Conservation (phyloP, 2,888 invertebrate genomes). For the Oxyscelio sp. region DNA sequence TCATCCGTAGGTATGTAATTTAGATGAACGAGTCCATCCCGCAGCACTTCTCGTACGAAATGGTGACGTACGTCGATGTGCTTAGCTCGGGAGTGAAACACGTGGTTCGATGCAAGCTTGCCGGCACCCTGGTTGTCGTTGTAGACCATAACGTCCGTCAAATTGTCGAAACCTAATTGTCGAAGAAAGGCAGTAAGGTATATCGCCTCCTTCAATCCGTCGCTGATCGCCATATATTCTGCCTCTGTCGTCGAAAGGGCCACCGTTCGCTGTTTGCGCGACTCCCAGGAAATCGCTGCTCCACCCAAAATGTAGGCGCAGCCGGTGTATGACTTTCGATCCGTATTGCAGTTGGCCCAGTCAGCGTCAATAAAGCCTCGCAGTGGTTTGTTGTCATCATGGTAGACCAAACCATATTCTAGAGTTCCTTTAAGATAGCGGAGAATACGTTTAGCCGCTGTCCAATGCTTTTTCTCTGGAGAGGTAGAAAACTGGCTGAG, state of each 20-base stretch:
- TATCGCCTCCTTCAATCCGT: conserved; percentile 26
- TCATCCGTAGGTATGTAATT: conserved; percentile 13
- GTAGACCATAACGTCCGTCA: not conserved
- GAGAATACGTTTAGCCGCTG: conserved; percentile 5
- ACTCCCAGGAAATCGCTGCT: conserved; percentile 18
- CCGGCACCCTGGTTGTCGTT: conserved; percentile 35
- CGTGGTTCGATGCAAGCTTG: conserved; percentile 8
- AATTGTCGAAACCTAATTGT: not conserved
- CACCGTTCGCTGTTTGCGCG: conserved; percentile 22
- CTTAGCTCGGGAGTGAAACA: conserved; percentile 22
- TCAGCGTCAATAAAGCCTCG: conserved; percentile 79
- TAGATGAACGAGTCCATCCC: not conserved
- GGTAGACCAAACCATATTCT: not conserved
- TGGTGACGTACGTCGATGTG: conserved; percentile 29
- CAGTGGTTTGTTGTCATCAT: not conserved
- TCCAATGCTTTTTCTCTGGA: not conserved
- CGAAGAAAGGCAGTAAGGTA: not conserved
- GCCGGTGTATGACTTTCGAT: conserved; percentile 68
- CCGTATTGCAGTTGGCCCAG: conserved; percentile 63
- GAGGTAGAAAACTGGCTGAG: not conserved
- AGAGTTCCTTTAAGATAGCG: not conserved
- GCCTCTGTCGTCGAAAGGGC: too few species aligned
- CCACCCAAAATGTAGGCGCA: conserved; percentile 27
- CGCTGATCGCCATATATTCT: not conserved
- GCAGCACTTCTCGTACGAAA: conserved; percentile 21